Percentiles rank a stretch among this genome's conserved stretches.
phyloP scores from a whole-genome alignment of 2,113 vertebrate genomes.

The Cochlearius cochlearius region DNA sequence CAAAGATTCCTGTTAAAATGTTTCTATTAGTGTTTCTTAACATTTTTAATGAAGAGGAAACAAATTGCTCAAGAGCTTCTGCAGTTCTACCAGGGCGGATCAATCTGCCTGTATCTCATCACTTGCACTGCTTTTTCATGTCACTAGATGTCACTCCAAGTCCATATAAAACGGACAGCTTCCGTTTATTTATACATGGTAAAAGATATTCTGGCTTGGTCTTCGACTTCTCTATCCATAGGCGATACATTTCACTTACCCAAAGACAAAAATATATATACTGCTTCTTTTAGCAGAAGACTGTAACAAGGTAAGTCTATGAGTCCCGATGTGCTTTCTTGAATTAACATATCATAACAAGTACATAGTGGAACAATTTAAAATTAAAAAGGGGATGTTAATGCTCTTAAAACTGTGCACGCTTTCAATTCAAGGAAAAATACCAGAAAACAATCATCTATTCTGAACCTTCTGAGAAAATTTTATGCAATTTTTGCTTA shows the following conservation, averaged over 20 bases:
- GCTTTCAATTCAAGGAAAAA: not conserved
- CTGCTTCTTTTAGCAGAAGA: not conserved
- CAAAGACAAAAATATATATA: not conserved
- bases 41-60: not conserved
- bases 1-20: not conserved
- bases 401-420: not conserved
- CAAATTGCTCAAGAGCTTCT: not conserved
- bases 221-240: not conserved
- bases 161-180: not conserved
- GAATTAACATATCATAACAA: not conserved
- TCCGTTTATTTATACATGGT: not conserved
- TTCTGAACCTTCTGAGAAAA: not conserved
- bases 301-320: not conserved
- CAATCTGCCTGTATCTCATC: not conserved
- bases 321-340: not conserved
- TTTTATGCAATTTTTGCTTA: not conserved
- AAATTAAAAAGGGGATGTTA: not conserved
- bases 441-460: fast-evolving
- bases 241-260: not conserved
- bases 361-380: not conserved
- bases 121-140: not conserved
- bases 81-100: fast-evolving
- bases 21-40: not conserved
- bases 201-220: not conserved
- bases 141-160: slow-evolving; percentile 45